Evolutionary conservation across 2,797 vertebrate species (phyloP).

Genomic region (Acrossocheilus wenchowensis): DNA sequence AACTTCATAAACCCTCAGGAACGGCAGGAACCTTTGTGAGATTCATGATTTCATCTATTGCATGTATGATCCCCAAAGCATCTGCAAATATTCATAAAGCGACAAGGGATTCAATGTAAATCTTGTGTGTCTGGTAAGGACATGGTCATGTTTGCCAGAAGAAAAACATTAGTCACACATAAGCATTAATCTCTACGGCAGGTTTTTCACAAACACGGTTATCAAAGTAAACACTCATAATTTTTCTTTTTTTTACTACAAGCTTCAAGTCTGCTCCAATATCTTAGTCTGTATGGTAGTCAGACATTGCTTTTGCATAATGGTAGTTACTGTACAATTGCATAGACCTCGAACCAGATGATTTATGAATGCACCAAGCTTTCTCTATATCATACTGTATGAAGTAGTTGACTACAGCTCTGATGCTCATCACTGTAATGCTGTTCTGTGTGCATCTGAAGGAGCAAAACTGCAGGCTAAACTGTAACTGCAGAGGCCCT

Average conservation of each 20-base stretch:
- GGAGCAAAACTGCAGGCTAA: constrained; percentile 7
- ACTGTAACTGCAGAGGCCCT: background rate
- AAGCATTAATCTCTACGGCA: background rate
- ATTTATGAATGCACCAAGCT: constrained; percentile 24
- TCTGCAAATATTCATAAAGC: background rate
- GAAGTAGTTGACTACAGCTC: background rate
- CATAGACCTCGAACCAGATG: background rate
- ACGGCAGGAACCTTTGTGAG: background rate
- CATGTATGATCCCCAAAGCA: background rate
- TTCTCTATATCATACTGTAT: background rate
- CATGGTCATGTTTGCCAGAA: background rate
- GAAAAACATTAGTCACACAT: background rate
- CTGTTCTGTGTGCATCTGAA: constrained; percentile 18
- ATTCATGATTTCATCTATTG: background rate
- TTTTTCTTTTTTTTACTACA: background rate
- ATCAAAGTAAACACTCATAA: background rate
- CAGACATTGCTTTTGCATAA: background rate
- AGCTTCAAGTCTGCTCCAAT: background rate
- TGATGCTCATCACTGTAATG: background rate
- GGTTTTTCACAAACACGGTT: background rate
- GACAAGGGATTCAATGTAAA: background rate
- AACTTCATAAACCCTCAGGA: background rate
- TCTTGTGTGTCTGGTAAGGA: background rate
- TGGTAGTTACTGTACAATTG: background rate
- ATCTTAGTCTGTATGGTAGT: background rate